phyloP scores from a whole-genome alignment of 2,113 vertebrate genomes.

The Dipodomys spectabilis region DNA sequence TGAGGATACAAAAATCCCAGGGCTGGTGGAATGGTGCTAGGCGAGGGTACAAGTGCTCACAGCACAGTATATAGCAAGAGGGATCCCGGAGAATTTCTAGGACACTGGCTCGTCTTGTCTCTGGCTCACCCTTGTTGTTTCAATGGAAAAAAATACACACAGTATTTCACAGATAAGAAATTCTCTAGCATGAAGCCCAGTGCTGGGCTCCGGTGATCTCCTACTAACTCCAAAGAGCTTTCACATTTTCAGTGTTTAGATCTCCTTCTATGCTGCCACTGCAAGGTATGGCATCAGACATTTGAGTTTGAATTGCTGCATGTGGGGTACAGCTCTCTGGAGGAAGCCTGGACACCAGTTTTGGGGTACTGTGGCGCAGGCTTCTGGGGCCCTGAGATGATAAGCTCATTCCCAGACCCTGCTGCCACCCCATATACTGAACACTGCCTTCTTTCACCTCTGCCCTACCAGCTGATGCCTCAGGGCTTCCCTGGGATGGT shows the following conservation, averaged over 20 bases:
- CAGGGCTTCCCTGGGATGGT: neutral
- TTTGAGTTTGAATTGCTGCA: neutral
- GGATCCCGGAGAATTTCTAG: neutral
- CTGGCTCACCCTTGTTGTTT: neutral
- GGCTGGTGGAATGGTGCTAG: neutral
- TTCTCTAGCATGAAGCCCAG: neutral
- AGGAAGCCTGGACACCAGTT: neutral
- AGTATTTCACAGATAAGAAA: neutral
- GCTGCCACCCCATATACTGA: neutral
- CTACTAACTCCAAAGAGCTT: neutral
- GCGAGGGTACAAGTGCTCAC: neutral
- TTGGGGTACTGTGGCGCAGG: neutral
- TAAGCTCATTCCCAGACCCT: neutral
- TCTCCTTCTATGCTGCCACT: neutral
- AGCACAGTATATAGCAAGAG: fast-evolving
- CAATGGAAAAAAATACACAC: neutral
- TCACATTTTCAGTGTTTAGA: neutral
- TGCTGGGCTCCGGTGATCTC: neutral
- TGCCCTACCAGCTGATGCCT: neutral
- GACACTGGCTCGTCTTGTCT: neutral
- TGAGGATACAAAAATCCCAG: neutral
- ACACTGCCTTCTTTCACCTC: neutral
- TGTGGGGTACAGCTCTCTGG: neutral
- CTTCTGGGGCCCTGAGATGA: neutral
- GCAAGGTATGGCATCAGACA: neutral